Base-by-base conservation (phyloP, 2,888 invertebrate genomes). In the Hermodice carunculata region DNA sequence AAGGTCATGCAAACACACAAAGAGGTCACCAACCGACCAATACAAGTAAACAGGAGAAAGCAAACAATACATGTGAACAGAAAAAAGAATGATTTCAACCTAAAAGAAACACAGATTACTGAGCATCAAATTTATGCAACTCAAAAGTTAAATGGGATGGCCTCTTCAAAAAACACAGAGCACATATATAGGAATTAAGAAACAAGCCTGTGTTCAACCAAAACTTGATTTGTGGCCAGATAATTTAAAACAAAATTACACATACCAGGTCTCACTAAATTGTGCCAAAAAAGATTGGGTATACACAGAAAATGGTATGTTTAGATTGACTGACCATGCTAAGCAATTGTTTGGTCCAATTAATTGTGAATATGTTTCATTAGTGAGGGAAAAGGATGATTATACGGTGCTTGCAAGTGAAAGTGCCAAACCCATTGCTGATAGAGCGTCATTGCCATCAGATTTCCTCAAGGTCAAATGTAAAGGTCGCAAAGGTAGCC, bases 391-490 rank as follows among this genome's bases (percentile, higher is more conserved):
- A 2, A 28, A n/a, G n/a, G n/a, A 42, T 40, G 54, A 54, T 42
- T 37, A 22, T 19, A 28, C 5, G 17, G 28, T 28, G 8, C 3
- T 3, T 26, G 26, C 1, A 29, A 32, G 31, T 14, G 32, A 61
- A 6, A 29, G 24, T 31, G 22, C 29, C 22, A 29, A 29, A 19
- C 22, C 48, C 40, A 22, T 40, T 3, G 22, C 60, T 29, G 76
- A 79, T 56, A 75, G 79, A 11, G 64, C 74, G 17, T 62, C 70
- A 1, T 54, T 82, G 2, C 48, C 63, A n/a, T 66, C 78, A 0
- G 85, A 85, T 66, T 82, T 80, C 63, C 82, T 83, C 59, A 78
- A 78, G 59, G 77, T 78, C 2, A 71, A 76, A 6, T 85, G 85
- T 58, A 73, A 71, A 32, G 72, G 81, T 1, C 61, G 64, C 11